Conservation (phyloP, 2,797 vertebrate species). For the Myotis pilosus region DNA sequence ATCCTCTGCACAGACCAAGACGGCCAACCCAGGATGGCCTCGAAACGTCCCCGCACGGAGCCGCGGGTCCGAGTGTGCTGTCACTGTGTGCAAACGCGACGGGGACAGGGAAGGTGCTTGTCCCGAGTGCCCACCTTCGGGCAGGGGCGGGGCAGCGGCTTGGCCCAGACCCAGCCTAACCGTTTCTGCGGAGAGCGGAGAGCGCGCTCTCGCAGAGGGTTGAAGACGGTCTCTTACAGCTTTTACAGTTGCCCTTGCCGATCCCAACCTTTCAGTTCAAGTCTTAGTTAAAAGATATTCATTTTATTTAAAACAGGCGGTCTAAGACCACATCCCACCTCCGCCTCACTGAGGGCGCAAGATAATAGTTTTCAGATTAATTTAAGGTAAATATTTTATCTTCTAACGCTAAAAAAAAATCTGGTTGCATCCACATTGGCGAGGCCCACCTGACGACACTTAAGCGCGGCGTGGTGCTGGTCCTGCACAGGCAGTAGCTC, state of each 20-base stretch:
- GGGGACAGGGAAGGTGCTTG: not conserved
- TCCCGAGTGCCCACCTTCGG: not conserved
- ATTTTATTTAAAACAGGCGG: slow-evolving; percentile 49
- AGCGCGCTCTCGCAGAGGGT: not conserved
- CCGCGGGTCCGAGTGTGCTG: not conserved
- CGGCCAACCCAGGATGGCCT: not conserved
- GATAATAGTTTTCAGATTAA: slow-evolving; percentile 18
- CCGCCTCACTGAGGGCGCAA: not conserved
- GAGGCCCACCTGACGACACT: not conserved
- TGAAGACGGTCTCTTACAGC: not conserved
- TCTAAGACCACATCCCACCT: not conserved
- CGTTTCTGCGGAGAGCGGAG: not conserved
- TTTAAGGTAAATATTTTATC: not conserved
- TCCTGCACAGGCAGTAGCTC: not conserved
- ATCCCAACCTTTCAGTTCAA: not conserved
- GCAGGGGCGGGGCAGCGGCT: not conserved
- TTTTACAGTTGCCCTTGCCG: not conserved
- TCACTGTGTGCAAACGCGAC: not conserved
- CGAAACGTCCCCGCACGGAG: not conserved
- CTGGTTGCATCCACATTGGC: not conserved
- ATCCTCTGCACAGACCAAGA: not conserved
- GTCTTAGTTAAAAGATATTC: slow-evolving; percentile 52
- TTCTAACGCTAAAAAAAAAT: not conserved
- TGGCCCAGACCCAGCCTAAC: not conserved
- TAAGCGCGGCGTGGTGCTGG: not conserved